Base-by-base conservation (phyloP, 2,797 vertebrate genomes). In the Graptemys geographica region DNA sequence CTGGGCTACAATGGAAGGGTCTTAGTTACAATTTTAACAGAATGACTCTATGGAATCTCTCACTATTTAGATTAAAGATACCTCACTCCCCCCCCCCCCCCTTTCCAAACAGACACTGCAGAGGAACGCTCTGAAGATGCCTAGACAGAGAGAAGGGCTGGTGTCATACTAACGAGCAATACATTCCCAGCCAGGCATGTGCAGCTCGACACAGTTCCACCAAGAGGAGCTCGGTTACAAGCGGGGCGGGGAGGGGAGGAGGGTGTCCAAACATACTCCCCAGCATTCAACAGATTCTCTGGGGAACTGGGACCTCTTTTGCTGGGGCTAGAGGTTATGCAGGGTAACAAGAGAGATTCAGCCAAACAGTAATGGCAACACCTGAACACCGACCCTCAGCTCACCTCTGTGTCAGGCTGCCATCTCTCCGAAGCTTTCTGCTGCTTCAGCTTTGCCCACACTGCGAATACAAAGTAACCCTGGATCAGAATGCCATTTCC, bases 331-430 rank as follows among this genome's bases (percentile, higher is more conserved):
- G 72, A 49, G 79, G 2, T 21, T 57, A n/a, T 0, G 31, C 6
- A 4, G 23, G 19, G 53, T 10, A 41, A 52, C 33, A 0, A 1
- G 10, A 3, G 56, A 15, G 1, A 51, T 31, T 57, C 59, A 33
- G 0, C 0, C 1, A 47, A 78, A 49, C 18, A 16, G 47, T 53
- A 31, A n/a, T n/a, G n/a, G n/a, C n/a, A n/a, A n/a, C n/a, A n/a
- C n/a, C n/a, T n/a, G n/a, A n/a, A 5, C 1, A 25, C 9, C 44
- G 11, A 49, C 44, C 2, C 8, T 79, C 52, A 53, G 87, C 98
- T 97, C 91, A 99, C 99, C 99, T 99, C 99, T 65, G 99, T 99
- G 97, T 99, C 99, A 0, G 99, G 99, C 98, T 99, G 99, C 99
- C 99, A 99, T 47, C 99, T 98, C 97, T 99, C 99, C 2, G 98